Percentiles rank a stretch among this genome's conserved stretches.
Evolutionary conservation across 2,113 vertebrate genomes (phyloP).

Genomic region (Plotosus lineatus): DNA sequence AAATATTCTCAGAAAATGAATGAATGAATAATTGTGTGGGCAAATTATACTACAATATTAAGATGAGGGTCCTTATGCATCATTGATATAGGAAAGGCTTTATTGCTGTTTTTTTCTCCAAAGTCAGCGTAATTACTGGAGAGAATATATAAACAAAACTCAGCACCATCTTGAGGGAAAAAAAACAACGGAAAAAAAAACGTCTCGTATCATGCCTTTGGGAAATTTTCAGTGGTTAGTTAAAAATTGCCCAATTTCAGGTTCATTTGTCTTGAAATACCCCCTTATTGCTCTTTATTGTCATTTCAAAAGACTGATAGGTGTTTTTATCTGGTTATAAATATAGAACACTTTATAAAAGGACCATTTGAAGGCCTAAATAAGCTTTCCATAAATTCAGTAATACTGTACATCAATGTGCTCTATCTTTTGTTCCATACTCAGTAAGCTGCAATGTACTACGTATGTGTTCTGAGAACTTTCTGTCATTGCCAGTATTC

Average conservation of each 20-base stretch:
- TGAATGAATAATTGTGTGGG: no score
- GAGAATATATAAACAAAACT: conserved; percentile 5
- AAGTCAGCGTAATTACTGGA: conserved; percentile 5
- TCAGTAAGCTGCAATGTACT: no score
- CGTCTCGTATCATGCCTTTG: conserved; percentile 8
- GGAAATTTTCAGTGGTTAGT: conserved; percentile 17
- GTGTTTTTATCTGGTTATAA: background rate
- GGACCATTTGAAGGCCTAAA: background rate
- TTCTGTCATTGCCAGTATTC: no score
- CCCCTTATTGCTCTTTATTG: background rate
- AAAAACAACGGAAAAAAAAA: background rate
- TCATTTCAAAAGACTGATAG: background rate
- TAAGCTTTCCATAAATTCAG: background rate
- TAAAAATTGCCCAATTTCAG: conserved; percentile 22
- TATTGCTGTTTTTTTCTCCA: conserved; percentile 5
- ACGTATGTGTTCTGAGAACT: no score
- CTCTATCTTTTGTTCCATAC: background rate
- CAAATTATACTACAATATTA: background rate
- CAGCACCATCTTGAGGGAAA: background rate
- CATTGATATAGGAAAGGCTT: background rate
- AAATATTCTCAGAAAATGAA: no score
- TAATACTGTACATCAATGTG: background rate
- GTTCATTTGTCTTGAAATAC: conserved; percentile 18
- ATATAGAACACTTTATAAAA: background rate
- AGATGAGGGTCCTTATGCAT: background rate